Evolutionary conservation across 2,888 invertebrate genomes (phyloP).

Genomic region (Callosobruchus maculatus): DNA sequence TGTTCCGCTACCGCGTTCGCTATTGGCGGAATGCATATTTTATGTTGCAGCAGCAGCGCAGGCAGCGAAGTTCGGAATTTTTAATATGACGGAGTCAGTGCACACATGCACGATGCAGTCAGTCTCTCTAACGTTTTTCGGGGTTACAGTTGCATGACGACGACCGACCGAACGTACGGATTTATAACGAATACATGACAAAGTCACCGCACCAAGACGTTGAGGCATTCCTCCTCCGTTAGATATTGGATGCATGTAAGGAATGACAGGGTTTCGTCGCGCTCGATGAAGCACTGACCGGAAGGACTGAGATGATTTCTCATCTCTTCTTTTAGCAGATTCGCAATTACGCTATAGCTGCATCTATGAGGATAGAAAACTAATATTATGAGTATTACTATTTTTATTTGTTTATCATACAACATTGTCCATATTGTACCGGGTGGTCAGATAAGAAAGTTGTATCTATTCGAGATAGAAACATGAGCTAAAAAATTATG

Average conservation of each 20-base stretch:
- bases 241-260: not conserved
- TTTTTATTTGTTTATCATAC: no score
- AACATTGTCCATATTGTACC: no score
- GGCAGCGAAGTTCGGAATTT: not conserved
- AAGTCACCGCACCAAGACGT: not conserved
- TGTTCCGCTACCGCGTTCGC: not conserved
- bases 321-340: no score
- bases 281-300: not conserved
- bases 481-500: no score
- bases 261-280: not conserved
- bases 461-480: no score
- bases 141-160: not conserved
- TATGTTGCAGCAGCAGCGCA: not conserved
- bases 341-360: no score
- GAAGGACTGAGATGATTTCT: not conserved
- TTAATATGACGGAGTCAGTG: not conserved
- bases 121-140: not conserved
- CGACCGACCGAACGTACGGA: not conserved
- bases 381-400: no score
- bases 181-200: not conserved
- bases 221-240: not conserved
- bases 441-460: no score
- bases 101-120: not conserved
- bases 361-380: no score
- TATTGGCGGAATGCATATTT: not conserved